These are phyloP conservation scores for Cathartes aura DNA, from an alignment of 2,113 vertebrate species.

Conservation along the genomic window DNA sequence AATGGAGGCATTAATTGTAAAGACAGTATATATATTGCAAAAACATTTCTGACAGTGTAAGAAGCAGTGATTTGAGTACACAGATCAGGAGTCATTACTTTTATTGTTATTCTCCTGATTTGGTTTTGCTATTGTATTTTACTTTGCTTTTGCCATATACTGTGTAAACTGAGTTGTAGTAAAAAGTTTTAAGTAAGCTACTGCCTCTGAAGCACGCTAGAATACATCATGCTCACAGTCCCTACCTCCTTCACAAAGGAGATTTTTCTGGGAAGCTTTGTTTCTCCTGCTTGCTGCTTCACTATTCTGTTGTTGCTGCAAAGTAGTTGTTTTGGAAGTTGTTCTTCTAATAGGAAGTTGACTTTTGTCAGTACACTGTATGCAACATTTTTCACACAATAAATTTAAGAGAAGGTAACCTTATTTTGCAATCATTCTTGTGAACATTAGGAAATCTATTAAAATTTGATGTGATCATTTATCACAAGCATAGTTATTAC, in stretches of 20 bases:
- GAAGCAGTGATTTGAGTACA: neutral
- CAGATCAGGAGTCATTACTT: neutral
- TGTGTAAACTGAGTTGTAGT: neutral
- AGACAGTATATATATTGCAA: neutral
- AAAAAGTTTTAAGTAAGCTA: neutral
- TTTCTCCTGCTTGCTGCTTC: neutral
- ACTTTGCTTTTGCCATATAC: neutral
- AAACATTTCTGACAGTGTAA: neutral
- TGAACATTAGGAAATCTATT: slow-evolving; percentile 36
- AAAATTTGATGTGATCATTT: neutral
- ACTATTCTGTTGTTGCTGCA: neutral
- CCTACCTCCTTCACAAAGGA: neutral
- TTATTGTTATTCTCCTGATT: neutral
- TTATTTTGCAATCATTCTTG: neutral
- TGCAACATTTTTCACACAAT: neutral
- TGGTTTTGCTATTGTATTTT: neutral
- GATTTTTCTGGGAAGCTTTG: neutral
- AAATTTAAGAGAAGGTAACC: neutral
- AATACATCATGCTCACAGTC: neutral
- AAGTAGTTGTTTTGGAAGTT: neutral
- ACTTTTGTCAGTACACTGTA: neutral
- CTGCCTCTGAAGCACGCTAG: neutral
- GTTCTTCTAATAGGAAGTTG: neutral
- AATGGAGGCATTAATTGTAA: neutral
- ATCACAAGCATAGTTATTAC: slow-evolving; percentile 18